A percentile compares a stretch with the other conserved stretches of the same genome.
These are phyloP conservation scores for Sturnira hondurensis DNA, from an alignment of 2,113 vertebrate species.

Conservation along the genomic window DNA sequence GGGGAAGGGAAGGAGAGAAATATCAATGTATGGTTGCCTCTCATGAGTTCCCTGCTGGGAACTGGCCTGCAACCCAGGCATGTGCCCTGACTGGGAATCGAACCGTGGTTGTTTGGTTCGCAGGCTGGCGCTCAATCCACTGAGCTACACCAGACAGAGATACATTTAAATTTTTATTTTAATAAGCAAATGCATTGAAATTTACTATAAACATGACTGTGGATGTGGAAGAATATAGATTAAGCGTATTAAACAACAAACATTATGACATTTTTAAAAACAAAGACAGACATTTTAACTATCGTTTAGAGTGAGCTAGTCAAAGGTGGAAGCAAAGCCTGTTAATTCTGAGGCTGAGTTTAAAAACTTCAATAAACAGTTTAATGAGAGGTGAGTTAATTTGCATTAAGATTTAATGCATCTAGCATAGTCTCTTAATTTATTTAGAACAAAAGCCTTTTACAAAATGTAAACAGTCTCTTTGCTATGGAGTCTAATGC, in stretches of 20 bases:
- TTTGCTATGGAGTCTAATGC: constrained; percentile 9
- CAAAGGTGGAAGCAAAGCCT: neutral
- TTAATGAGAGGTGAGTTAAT: constrained; percentile 36
- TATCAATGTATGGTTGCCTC: too few relatives aligned
- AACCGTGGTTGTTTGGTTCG: too few relatives aligned
- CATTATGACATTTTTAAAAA: neutral
- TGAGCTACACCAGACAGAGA: too few relatives aligned
- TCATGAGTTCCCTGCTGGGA: too few relatives aligned
- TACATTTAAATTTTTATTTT: constrained; percentile 18
- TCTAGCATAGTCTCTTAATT: constrained; percentile 19
- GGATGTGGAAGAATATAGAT: neutral
- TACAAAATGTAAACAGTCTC: constrained; percentile 38
- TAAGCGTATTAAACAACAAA: neutral
- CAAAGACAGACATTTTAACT: neutral
- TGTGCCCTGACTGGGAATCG: too few relatives aligned
- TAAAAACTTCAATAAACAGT: neutral
- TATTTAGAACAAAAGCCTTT: constrained; percentile 49
- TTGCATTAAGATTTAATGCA: constrained; percentile 38
- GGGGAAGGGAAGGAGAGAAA: too few relatives aligned
- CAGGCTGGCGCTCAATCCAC: too few relatives aligned
- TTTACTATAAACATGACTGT: neutral
- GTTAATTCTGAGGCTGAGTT: constrained; percentile 27
- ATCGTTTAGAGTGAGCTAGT: neutral
- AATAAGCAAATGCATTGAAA: neutral
- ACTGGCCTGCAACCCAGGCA: too few relatives aligned